Percentiles rank a stretch among this genome's conserved stretches.
Evolutionary conservation across 2,113 vertebrate species (phyloP).

Genomic region (Heloderma charlesbogerti): DNA sequence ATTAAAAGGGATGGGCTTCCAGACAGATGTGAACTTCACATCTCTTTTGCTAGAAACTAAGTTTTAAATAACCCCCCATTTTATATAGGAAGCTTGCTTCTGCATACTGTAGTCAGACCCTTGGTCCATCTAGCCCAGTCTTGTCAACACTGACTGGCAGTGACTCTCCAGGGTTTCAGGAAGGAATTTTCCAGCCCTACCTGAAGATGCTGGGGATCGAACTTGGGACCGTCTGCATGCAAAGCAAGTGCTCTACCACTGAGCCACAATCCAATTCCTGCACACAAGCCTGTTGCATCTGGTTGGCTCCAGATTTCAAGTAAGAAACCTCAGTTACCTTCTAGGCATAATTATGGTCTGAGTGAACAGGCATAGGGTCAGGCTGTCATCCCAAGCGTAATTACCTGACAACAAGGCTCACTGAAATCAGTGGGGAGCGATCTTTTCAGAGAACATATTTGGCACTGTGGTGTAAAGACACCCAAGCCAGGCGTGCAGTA

Average conservation of each 20-base stretch:
- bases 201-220: too few relatives aligned
- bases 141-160: too few relatives aligned
- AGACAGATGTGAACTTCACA: not conserved
- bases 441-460: not conserved
- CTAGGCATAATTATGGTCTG: not conserved
- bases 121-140: too few relatives aligned
- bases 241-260: too few relatives aligned
- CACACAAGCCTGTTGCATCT: not conserved
- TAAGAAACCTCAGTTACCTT: not conserved
- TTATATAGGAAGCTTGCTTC: not conserved
- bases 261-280: not conserved
- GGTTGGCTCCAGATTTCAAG: not conserved
- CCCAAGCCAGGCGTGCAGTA: conserved; percentile 16
- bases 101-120: too few relatives aligned
- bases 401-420: not conserved
- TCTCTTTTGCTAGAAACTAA: not conserved
- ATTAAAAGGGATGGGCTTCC: not conserved
- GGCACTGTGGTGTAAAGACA: not conserved
- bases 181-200: too few relatives aligned
- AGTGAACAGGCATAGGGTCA: not conserved
- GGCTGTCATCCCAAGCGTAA: not conserved
- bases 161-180: too few relatives aligned
- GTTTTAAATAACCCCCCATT: too few relatives aligned
- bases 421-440: not conserved
- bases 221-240: too few relatives aligned